Percentiles rank a stretch among this genome's conserved stretches.
Conservation (phyloP, 2,797 vertebrate species). For the Atherinosoma microstoma region DNA sequence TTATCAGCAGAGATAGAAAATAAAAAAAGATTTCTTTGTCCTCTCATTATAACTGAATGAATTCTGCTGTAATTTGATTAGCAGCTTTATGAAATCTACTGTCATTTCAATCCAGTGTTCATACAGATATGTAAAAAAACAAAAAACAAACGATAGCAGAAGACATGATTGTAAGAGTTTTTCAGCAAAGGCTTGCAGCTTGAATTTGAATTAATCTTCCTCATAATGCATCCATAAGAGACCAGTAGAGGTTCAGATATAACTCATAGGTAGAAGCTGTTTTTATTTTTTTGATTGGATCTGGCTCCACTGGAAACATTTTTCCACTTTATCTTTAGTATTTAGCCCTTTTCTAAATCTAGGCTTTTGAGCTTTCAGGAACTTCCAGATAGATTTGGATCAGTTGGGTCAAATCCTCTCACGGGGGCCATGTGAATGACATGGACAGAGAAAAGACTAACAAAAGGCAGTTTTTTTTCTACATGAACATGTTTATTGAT, state of each 20-base stretch:
- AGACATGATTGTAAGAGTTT: neutral
- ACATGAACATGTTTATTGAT: constrained; percentile 94
- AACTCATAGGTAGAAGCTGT: neutral
- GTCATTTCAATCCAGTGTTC: no score
- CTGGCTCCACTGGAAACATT: neutral
- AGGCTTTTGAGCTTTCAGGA: neutral
- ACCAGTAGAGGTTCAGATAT: neutral
- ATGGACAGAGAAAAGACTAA: neutral
- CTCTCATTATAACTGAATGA: no score
- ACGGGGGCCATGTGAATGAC: neutral
- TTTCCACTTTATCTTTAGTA: neutral
- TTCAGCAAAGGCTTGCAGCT: neutral
- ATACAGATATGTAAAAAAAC: no score
- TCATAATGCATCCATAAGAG: neutral
- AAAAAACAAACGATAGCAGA: neutral
- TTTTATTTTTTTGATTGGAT: no score
- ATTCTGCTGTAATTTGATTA: no score
- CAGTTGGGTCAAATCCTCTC: neutral
- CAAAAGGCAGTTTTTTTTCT: constrained; percentile 32
- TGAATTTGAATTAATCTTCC: neutral
- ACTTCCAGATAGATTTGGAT: neutral
- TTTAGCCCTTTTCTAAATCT: neutral
- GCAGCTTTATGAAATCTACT: no score
- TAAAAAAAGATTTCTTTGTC: no score
- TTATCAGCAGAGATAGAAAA: no score